phyloP scores from a whole-genome alignment of 2,113 vertebrate genomes.

The Entelurus aequoreus region DNA sequence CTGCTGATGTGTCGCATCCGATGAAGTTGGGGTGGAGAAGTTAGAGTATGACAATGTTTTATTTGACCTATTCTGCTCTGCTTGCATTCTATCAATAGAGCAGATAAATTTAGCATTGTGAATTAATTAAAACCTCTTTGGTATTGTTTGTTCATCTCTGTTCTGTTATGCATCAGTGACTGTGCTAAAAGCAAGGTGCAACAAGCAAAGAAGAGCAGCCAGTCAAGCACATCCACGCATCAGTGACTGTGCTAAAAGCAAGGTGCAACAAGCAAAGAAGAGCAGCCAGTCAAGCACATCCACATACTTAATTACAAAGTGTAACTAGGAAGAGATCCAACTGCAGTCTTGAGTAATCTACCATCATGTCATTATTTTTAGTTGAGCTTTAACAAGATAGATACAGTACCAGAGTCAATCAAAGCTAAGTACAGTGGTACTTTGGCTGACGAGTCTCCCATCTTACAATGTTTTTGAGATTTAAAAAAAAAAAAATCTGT shows the following conservation, averaged over 20 bases:
- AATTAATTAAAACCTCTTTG: constrained; percentile 49
- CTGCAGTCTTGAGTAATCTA: neutral
- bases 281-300: constrained; percentile 31
- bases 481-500: too few relatives aligned
- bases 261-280: constrained; percentile 17
- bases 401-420: neutral
- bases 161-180: constrained; percentile 37
- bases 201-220: constrained; percentile 9
- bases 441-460: too few relatives aligned
- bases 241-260: constrained; percentile 25
- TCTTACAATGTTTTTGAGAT: too few relatives aligned
- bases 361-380: neutral
- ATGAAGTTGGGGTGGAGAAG: constrained; percentile 15
- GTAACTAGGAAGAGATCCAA: constrained; percentile 23
- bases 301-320: constrained; percentile 43
- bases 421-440: too few relatives aligned
- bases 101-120: constrained; percentile 25
- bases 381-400: neutral
- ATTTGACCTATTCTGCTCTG: constrained; percentile 17
- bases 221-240: constrained; percentile 39
- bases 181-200: constrained; percentile 31
- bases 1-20: constrained; percentile 36
- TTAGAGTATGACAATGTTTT: constrained; percentile 24
- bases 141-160: constrained; percentile 41
- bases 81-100: constrained; percentile 37